These are phyloP conservation scores for Aphrocallistes beatrix DNA, from an alignment of 37 sponge, comb jelly and placozoan genomes.

Conservation along the genomic window DNA sequence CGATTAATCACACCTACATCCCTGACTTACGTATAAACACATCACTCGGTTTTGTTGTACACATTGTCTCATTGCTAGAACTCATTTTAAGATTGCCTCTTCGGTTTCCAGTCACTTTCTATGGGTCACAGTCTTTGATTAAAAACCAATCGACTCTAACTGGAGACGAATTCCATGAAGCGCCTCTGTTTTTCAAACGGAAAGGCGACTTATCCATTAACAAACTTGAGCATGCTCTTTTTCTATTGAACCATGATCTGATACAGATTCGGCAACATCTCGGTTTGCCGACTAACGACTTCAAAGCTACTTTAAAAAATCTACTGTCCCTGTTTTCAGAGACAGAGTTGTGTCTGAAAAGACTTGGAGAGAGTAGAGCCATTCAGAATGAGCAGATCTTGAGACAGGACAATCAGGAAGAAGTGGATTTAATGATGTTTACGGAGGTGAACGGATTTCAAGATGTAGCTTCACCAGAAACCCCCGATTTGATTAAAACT, in stretches of 20 bases:
- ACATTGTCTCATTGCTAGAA: not conserved
- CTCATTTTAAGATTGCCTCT: conserved; percentile 3
- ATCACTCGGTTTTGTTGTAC: conserved; percentile 8
- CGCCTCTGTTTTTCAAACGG: not conserved
- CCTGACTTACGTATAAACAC: not conserved
- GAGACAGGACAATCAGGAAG: not conserved
- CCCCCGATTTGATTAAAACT: too few relatives aligned
- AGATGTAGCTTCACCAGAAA: too few relatives aligned
- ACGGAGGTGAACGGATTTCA: not conserved
- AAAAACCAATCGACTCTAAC: not conserved
- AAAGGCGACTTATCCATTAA: not conserved
- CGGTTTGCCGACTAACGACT: not conserved
- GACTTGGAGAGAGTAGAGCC: not conserved
- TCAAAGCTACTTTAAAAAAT: not conserved
- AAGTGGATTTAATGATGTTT: not conserved
- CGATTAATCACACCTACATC: not conserved
- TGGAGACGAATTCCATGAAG: not conserved
- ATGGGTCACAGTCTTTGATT: not conserved
- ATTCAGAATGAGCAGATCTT: not conserved
- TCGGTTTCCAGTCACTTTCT: not conserved
- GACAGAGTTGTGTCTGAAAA: not conserved
- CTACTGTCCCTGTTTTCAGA: not conserved
- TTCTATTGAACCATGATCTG: not conserved
- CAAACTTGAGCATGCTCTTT: not conserved
- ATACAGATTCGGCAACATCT: not conserved